Conservation (phyloP, 2,113 vertebrate species). For the Podocnemis expansa region DNA sequence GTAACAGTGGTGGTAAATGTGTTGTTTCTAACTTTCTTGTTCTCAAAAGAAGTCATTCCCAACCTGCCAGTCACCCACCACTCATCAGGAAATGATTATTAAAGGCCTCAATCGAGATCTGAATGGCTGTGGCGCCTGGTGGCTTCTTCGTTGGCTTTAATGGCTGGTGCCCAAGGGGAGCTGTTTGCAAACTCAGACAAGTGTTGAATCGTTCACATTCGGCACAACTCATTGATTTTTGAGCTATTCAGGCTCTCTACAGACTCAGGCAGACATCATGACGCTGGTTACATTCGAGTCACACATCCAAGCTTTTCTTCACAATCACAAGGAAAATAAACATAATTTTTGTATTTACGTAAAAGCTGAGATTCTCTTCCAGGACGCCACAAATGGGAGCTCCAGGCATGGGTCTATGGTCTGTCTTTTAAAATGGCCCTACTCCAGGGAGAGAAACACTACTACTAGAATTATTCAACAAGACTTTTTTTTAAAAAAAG, state of each 20-base stretch:
- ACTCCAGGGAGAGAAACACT: fast-evolving
- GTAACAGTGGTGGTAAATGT: not conserved
- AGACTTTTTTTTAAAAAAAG: not conserved
- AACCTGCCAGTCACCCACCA: not conserved
- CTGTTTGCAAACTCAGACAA: no score
- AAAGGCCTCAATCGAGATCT: not conserved
- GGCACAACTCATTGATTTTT: not conserved
- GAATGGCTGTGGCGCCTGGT: not conserved
- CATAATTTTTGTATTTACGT: not conserved
- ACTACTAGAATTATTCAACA: not conserved
- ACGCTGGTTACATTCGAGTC: not conserved
- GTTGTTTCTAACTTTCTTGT: not conserved
- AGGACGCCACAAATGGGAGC: not conserved
- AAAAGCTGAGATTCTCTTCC: not conserved
- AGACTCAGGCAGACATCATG: not conserved
- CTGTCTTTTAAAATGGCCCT: not conserved
- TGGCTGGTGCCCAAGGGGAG: not conserved
- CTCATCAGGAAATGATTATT: not conserved
- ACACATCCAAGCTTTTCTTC: not conserved
- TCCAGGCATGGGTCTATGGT: not conserved
- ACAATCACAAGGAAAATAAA: not conserved
- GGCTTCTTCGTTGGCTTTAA: not conserved
- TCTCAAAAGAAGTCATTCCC: not conserved
- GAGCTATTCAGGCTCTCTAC: not conserved
- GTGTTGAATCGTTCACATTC: not conserved